A percentile compares a stretch with the other conserved stretches of the same genome.
These are phyloP conservation scores for Plecotus auritus DNA, from an alignment of 2,113 vertebrate species.

Conservation along the genomic window DNA sequence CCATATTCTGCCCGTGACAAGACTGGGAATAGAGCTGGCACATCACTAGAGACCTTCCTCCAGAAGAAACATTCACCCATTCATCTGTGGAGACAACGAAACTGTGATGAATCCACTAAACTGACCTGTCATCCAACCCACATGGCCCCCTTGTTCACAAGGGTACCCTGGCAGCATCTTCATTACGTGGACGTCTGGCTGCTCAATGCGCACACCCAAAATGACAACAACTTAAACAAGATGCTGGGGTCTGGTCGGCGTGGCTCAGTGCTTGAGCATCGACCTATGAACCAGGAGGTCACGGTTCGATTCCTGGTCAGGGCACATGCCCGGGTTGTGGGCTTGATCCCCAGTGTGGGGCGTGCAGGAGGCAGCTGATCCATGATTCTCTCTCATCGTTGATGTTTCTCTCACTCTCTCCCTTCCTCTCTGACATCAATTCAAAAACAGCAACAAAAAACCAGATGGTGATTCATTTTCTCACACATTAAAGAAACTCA, in stretches of 20 bases:
- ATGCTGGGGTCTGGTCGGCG: too few relatives aligned
- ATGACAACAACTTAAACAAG: background rate
- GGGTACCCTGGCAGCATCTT: background rate
- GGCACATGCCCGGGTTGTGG: too few relatives aligned
- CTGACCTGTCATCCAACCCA: background rate
- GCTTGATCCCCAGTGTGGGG: accelerated
- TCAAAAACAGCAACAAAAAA: too few relatives aligned
- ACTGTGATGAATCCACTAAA: background rate
- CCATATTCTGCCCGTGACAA: background rate
- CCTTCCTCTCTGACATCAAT: too few relatives aligned
- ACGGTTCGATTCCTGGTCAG: too few relatives aligned
- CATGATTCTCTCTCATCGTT: too few relatives aligned
- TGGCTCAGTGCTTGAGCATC: too few relatives aligned
- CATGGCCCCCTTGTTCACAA: background rate
- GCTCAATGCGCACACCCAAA: background rate
- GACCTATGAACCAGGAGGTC: too few relatives aligned
- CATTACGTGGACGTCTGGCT: background rate
- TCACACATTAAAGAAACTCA: background rate
- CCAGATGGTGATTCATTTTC: background rate
- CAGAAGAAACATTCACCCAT: background rate
- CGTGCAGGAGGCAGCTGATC: too few relatives aligned
- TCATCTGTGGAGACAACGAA: background rate
- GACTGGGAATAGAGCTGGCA: background rate
- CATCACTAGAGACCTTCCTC: background rate
- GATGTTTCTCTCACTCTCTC: too few relatives aligned